Percentiles rank a stretch among this genome's conserved stretches.
Evolutionary conservation across 1,140 invertebrate species (phyloP).

Genomic region (Dolichoris vasculosae): DNA sequence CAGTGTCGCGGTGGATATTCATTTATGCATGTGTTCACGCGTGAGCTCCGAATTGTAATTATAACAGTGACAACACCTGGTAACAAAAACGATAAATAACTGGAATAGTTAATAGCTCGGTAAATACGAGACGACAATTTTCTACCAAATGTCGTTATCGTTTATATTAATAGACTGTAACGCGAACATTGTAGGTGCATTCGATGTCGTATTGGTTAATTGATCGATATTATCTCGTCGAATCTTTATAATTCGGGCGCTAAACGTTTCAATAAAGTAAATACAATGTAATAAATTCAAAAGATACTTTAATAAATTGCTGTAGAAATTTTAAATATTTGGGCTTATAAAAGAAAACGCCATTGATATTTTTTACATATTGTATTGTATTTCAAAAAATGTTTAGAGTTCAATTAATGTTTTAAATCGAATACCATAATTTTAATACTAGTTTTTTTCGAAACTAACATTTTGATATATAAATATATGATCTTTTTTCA

Average conservation of each 20-base stretch:
- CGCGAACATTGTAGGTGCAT: neutral
- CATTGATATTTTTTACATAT: too few species aligned
- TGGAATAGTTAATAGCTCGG: neutral
- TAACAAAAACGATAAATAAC: neutral
- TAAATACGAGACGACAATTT: neutral
- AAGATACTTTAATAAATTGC: neutral
- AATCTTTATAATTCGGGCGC: neutral
- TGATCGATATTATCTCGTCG: constrained; percentile 19
- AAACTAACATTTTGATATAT: too few species aligned
- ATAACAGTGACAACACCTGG: constrained; percentile 21
- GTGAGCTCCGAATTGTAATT: constrained; percentile 1
- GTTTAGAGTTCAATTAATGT: too few species aligned
- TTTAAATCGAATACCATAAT: too few species aligned
- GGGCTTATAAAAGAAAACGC: too few species aligned
- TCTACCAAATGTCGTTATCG: neutral
- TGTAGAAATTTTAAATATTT: neutral
- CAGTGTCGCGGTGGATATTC: neutral
- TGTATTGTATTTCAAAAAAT: too few species aligned
- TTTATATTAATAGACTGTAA: neutral
- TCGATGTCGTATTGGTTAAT: neutral
- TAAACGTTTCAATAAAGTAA: neutral
- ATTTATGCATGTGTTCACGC: neutral
- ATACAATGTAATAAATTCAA: neutral
- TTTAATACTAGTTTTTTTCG: too few species aligned
- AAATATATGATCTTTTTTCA: too few species aligned